These are phyloP conservation scores for Narcine bancroftii DNA, from an alignment of 2,113 vertebrate species.

Conservation along the genomic window DNA sequence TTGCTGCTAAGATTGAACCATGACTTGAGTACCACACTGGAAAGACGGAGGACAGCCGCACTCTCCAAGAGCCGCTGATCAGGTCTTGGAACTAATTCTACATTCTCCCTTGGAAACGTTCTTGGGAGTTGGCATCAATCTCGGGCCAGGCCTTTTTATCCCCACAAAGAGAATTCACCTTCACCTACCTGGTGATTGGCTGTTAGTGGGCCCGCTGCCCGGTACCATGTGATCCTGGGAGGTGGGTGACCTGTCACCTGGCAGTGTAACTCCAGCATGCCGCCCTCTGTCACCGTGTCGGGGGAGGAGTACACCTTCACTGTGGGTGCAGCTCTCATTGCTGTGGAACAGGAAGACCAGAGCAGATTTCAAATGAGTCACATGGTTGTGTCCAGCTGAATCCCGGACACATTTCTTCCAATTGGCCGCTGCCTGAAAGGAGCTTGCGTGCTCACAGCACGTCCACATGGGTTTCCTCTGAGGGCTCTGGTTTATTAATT, in stretches of 20 bases:
- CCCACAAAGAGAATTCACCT: neutral
- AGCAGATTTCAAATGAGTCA: neutral
- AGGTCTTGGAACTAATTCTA: neutral
- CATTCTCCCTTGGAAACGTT: neutral
- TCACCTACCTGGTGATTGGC: slow-evolving; percentile 72
- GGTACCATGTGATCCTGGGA: slow-evolving; percentile 73
- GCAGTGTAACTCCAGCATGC: slow-evolving; percentile 82
- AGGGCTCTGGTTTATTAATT: too few species aligned
- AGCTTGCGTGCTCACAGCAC: too few species aligned
- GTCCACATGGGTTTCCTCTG: too few species aligned
- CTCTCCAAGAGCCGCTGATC: neutral
- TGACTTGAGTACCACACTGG: neutral
- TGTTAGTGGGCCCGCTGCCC: slow-evolving; percentile 58
- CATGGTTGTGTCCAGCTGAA: neutral
- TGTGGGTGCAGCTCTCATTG: slow-evolving; percentile 42
- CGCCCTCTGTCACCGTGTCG: slow-evolving; percentile 67
- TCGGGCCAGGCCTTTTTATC: neutral
- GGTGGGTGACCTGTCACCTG: slow-evolving; percentile 66
- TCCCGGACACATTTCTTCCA: neutral
- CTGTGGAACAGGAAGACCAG: slow-evolving; percentile 43
- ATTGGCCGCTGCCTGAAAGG: too few species aligned
- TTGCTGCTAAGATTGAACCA: neutral
- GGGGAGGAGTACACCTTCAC: slow-evolving; percentile 74
- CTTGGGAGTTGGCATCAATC: neutral
- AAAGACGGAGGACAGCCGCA: neutral